phyloP scores from a whole-genome alignment of 2,888 invertebrate genomes.

The Megamerina dolium region DNA sequence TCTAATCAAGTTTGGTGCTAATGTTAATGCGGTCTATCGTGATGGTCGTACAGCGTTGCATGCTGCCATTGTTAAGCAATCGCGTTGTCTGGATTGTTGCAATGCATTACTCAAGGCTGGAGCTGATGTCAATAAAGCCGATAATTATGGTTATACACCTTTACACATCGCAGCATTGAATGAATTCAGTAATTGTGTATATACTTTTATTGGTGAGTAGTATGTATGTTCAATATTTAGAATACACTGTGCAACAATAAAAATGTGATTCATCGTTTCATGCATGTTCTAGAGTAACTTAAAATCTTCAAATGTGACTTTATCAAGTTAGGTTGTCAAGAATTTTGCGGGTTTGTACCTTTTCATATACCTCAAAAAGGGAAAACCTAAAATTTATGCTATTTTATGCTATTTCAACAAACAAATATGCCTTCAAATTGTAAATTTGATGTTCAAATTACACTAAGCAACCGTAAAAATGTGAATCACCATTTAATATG shows the following conservation, averaged over 20 bases:
- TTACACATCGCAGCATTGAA: slow-evolving; percentile 77
- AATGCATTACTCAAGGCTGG: slow-evolving; percentile 60
- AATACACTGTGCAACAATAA: background rate
- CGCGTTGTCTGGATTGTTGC: slow-evolving; percentile 62
- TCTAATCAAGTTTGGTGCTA: slow-evolving; percentile 60
- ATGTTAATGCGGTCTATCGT: slow-evolving; percentile 61
- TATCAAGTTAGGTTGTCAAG: no score
- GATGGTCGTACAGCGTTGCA: slow-evolving; percentile 76
- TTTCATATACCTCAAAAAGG: no score
- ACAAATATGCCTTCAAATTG: no score
- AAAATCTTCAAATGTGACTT: no score
- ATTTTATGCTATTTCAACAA: no score
- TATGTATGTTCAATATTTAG: no score
- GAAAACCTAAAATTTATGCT: no score
- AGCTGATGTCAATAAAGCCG: slow-evolving; percentile 68
- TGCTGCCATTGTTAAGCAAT: slow-evolving; percentile 73
- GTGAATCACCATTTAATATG: no score
- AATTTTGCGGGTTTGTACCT: no score
- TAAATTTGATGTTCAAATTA: no score
- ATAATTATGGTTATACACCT: slow-evolving; percentile 78
- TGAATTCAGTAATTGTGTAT: slow-evolving; percentile 71
- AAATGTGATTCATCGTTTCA: background rate
- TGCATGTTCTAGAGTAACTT: background rate
- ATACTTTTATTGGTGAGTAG: slow-evolving; percentile 58
- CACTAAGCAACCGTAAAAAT: no score